Evolutionary conservation across 2,888 invertebrate species (phyloP).

Genomic region (Esperia sulphurella): DNA sequence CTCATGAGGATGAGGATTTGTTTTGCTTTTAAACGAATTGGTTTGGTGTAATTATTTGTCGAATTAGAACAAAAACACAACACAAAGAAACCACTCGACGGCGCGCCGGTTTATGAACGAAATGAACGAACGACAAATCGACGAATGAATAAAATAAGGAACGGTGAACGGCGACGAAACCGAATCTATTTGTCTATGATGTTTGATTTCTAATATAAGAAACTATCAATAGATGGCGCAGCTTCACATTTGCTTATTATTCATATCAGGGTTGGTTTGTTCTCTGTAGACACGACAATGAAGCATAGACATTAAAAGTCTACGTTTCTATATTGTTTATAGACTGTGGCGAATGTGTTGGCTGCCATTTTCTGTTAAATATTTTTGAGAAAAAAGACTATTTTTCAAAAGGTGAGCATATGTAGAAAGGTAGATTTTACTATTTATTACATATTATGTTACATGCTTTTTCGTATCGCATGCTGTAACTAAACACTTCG

Average conservation of each 20-base stretch:
- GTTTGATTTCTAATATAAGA: no score
- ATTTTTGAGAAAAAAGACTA: conserved; percentile 43
- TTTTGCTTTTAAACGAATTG: neutral
- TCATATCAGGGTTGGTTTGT: no score
- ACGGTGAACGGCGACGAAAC: no score
- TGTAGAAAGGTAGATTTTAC: conserved; percentile 44
- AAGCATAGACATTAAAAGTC: neutral
- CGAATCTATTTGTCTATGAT: no score
- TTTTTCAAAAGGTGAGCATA: conserved; percentile 67
- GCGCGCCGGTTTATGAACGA: no score
- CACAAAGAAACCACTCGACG: neutral
- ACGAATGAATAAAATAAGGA: neutral
- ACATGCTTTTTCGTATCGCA: conserved; percentile 43
- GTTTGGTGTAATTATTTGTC: neutral
- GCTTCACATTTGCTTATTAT: no score
- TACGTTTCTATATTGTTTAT: conserved; percentile 42
- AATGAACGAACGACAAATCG: no score
- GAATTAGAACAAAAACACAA: neutral
- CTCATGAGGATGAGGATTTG: conserved; percentile 59
- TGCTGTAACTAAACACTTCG: conserved; percentile 38
- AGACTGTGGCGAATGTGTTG: conserved; percentile 49
- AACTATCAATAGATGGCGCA: no score
- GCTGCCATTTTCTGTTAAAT: conserved; percentile 71
- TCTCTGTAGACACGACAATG: no score
- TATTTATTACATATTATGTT: conserved; percentile 23